Conservation (phyloP, 2,888 invertebrate species). For the Ecdyonurus torrentis region DNA sequence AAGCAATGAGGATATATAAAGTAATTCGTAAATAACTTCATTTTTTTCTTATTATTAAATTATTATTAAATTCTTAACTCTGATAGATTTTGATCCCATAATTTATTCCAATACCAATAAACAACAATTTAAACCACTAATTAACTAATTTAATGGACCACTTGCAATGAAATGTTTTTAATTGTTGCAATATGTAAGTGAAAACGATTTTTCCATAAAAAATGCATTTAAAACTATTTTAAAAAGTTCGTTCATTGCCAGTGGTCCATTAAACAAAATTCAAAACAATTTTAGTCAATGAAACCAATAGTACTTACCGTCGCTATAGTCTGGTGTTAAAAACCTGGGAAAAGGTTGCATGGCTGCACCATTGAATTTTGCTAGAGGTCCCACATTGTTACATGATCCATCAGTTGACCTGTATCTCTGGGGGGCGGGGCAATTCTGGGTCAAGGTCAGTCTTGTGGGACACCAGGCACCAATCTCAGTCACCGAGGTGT, state of each 20-base stretch:
- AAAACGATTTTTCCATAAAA: too few species aligned
- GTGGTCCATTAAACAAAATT: neutral
- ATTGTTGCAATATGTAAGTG: too few species aligned
- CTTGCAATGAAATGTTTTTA: too few species aligned
- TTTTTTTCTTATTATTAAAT: too few species aligned
- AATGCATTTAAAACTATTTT: too few species aligned
- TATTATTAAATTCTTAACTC: neutral
- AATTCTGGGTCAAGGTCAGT: neutral
- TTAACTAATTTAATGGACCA: too few species aligned
- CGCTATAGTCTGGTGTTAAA: slow-evolving; percentile 20
- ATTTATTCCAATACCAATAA: too few species aligned
- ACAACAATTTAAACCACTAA: neutral
- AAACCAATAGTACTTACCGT: slow-evolving; percentile 16
- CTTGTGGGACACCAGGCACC: slow-evolving; percentile 22
- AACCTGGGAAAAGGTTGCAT: slow-evolving; percentile 19
- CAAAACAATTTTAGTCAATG: neutral
- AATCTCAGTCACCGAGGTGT: slow-evolving; percentile 23
- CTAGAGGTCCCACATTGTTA: slow-evolving; percentile 18
- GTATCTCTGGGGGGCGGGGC: neutral
- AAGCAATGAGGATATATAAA: too few species aligned
- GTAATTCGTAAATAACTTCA: too few species aligned
- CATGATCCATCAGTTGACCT: slow-evolving; percentile 18
- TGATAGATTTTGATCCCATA: neutral
- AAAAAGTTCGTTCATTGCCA: too few species aligned
- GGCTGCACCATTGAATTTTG: slow-evolving; percentile 17